phyloP scores from a whole-genome alignment of 2,888 invertebrate species.

The Darwinula stevensoni region DNA sequence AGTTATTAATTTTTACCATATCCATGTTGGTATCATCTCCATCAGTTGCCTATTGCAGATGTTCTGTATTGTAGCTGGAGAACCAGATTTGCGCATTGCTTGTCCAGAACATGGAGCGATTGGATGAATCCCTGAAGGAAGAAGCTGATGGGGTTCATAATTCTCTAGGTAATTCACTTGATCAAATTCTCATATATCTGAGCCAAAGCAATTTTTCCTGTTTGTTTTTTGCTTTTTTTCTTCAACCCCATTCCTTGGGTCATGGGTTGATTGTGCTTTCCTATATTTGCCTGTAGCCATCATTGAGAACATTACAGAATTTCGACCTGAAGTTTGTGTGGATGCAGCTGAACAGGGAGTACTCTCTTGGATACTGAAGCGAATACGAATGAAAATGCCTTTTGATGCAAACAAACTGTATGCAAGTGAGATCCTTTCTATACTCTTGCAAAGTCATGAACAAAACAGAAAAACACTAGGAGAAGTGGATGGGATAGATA shows the following conservation, averaged over 20 bases:
- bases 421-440: slow-evolving; percentile 79
- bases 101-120: slow-evolving; percentile 67
- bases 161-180: slow-evolving; percentile 34
- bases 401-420: slow-evolving; percentile 81
- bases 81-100: slow-evolving; percentile 67
- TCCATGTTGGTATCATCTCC: not conserved
- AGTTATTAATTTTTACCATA: slow-evolving; percentile 8
- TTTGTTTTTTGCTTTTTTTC: slow-evolving; percentile 6
- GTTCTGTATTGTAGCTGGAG: slow-evolving; percentile 27
- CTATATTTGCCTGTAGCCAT: too few relatives aligned
- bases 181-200: not conserved
- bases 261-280: too few relatives aligned
- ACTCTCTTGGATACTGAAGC: slow-evolving; percentile 63
- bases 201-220: slow-evolving; percentile 3
- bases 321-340: slow-evolving; percentile 45
- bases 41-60: not conserved
- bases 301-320: slow-evolving; percentile 81
- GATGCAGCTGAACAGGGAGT: slow-evolving; percentile 74
- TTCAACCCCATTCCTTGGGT: too few relatives aligned
- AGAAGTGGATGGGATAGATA: slow-evolving; percentile 85
- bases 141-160: slow-evolving; percentile 91
- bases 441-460: slow-evolving; percentile 65
- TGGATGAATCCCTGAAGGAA: slow-evolving; percentile 75
- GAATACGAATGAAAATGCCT: slow-evolving; percentile 30
- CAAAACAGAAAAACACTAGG: slow-evolving; percentile 50